Evolutionary conservation across 2,888 invertebrate species (phyloP).

Genomic region (Portevinia maculata): DNA sequence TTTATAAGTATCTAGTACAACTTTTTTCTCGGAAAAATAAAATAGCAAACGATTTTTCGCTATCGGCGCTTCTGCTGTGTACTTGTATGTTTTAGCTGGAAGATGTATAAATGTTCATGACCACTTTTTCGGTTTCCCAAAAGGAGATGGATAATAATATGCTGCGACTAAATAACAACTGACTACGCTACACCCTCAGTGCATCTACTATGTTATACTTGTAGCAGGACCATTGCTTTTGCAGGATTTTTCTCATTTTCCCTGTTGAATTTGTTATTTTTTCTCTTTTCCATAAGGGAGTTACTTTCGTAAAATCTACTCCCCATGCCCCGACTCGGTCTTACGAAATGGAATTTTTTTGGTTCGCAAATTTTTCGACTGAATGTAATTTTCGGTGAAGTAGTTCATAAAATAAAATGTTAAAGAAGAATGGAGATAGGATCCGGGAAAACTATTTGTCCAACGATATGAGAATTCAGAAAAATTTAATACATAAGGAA

Average conservation of each 20-base stretch:
- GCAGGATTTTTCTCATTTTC: conserved; percentile 3
- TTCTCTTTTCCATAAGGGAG: conserved; percentile 8
- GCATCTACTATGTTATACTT: conserved; percentile 15
- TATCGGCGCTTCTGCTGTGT: not conserved
- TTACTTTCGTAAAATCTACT: conserved; percentile 12
- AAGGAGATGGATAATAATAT: not conserved
- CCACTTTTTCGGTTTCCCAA: conserved; percentile 11
- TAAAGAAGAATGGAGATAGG: too few species aligned
- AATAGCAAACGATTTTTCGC: conserved; percentile 52
- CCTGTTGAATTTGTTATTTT: conserved; percentile 34
- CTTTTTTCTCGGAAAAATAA: conserved; percentile 50
- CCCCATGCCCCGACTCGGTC: not conserved
- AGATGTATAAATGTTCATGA: conserved; percentile 30
- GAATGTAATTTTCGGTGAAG: too few species aligned
- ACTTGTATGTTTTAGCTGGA: conserved; percentile 3
- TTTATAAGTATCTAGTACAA: conserved; percentile 48
- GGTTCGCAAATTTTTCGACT: conserved; percentile 1
- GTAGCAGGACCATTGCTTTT: conserved; percentile 9
- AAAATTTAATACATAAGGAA: not conserved
- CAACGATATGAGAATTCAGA: not conserved
- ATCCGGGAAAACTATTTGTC: not conserved
- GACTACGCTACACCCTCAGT: conserved; percentile 4
- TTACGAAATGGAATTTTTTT: conserved; percentile 6
- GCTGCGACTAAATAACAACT: conserved; percentile 17
- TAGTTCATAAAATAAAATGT: too few species aligned